Evolutionary conservation across 23 tunicate species (phyloP).

Genomic region (Phallusia fumigata): DNA sequence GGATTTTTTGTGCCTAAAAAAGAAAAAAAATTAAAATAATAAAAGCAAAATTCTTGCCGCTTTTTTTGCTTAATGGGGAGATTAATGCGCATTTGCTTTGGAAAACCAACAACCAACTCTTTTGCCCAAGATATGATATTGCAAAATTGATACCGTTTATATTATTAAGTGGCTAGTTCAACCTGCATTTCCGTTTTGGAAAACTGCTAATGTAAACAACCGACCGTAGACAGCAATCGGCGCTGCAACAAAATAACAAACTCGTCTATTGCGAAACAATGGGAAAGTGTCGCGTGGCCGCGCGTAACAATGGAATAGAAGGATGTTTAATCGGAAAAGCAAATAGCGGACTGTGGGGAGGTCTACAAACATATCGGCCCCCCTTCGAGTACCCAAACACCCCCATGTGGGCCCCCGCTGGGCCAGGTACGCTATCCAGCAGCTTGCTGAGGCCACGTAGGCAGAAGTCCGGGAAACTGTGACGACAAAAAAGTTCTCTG

Average conservation of each 20-base stretch:
- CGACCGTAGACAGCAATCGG: background rate
- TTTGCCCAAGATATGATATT: no score
- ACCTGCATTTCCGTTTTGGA: no score
- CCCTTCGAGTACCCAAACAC: constrained; percentile 16
- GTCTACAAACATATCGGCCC: background rate
- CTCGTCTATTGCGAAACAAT: constrained; percentile 6
- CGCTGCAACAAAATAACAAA: background rate
- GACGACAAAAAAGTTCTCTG: constrained; percentile 14
- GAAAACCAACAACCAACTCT: no score
- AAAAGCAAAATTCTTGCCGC: no score
- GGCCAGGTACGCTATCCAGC: background rate
- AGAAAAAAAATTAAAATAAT: no score
- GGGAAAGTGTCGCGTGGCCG: background rate
- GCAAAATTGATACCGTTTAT: no score
- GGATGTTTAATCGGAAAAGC: constrained; percentile 6
- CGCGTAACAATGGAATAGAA: background rate
- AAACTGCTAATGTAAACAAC: background rate
- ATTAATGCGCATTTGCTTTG: no score
- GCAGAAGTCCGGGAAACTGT: background rate
- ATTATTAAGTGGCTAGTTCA: no score
- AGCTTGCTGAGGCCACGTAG: background rate
- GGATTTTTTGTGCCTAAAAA: no score
- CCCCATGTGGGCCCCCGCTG: background rate
- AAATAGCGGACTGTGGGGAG: constrained; percentile 18
- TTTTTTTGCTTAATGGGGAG: no score